phyloP scores from a whole-genome alignment of 2,797 vertebrate species.

The Sitta carolinensis region DNA sequence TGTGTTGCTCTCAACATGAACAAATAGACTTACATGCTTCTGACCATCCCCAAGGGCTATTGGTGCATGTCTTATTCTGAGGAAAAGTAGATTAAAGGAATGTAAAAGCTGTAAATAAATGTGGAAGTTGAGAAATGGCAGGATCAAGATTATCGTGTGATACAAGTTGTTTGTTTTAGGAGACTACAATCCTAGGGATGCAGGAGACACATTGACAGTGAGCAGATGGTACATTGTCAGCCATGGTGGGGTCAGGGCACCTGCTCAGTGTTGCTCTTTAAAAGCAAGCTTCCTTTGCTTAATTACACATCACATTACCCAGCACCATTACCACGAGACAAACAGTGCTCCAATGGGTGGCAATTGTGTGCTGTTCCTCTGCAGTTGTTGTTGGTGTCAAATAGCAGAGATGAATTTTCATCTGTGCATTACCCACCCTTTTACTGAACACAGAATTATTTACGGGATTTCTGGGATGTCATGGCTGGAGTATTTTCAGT shows the following conservation, averaged over 20 bases:
- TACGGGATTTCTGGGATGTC: not conserved
- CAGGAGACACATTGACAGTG: not conserved
- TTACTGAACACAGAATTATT: not conserved
- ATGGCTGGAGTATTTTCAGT: not conserved
- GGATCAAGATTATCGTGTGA: not conserved
- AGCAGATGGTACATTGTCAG: not conserved
- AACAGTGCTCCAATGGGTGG: not conserved
- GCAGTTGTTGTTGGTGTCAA: not conserved
- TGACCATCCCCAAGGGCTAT: not conserved
- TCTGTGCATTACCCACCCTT: not conserved
- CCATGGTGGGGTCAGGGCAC: not conserved
- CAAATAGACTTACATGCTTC: not conserved
- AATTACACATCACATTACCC: not conserved
- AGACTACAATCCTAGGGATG: not conserved
- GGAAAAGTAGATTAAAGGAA: not conserved
- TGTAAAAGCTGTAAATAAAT: not conserved
- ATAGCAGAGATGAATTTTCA: not conserved
- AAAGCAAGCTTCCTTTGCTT: not conserved
- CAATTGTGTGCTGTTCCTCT: not conserved
- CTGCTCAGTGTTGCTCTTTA: not conserved
- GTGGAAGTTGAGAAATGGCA: not conserved
- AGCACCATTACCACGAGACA: not conserved
- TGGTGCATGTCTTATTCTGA: not conserved
- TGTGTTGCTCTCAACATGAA: not conserved
- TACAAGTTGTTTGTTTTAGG: not conserved